Evolutionary conservation across 2,113 vertebrate species (phyloP), one percentile per base, ranked within the genome.

Genomic region (Rostratula benghalensis): DNA sequence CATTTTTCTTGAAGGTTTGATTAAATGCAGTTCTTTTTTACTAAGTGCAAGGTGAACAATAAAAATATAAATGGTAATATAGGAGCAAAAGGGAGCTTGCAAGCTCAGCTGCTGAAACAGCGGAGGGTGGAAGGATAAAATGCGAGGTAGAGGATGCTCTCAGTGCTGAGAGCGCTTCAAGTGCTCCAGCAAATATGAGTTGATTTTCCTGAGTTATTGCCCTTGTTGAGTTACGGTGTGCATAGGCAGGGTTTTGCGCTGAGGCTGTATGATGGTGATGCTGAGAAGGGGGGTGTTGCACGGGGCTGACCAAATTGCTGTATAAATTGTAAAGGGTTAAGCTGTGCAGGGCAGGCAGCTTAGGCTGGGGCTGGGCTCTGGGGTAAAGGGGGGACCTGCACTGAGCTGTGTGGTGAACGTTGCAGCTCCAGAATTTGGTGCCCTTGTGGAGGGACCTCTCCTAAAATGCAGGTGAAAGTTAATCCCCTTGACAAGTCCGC

Each of bases 101-200:
- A 79, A 93, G 59, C 89, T 95, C 95, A 93, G 89, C 83, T 95
- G 94, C 91, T 93, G 87, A 84, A 92, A 82, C 61, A 85, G 91
- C 15, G 7, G 57, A 63, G 74, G 64, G 39, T 39, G 59, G 53
- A 84, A 3, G 1, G 74, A 60, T 94, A 69, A 97, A 89, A 95
- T 65, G 77, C 76, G 65, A 78, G 60, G n/a, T 63, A 22, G 69
- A 87, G 77, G 87, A 92, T 92, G 80, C 22, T 79, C 75, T 60
- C 2, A 1, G 39, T 60, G 56, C 81, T 77, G 56, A 91, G 77
- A 41, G 53, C 70, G 43, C 57, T 95, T 78, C 3, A 11, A 48
- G 41, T 0, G 1, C 74, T 80, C 37, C 43, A 51, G 89, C 41
- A 78, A 48, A 41, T 78, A 48, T 39, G 63, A 45, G 35, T 54